A percentile compares a stretch with the other conserved stretches of the same genome.
Evolutionary conservation across 2,888 invertebrate genomes (phyloP).

Genomic region (Andrena bucephala): DNA sequence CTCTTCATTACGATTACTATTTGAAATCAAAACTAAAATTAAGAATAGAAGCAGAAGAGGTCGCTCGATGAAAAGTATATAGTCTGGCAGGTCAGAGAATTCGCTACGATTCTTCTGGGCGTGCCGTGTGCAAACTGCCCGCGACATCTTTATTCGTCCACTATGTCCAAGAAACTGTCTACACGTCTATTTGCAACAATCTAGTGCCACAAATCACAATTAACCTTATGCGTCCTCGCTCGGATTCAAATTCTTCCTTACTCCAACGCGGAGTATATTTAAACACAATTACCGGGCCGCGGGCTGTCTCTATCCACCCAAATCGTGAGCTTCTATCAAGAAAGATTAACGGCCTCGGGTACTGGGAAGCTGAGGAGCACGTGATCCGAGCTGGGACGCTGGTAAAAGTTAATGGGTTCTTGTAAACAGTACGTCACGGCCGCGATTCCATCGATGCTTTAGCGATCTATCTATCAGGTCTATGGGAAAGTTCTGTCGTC

Average conservation of each 20-base stretch:
- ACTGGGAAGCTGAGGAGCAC: slow-evolving; percentile 43
- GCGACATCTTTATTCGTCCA: slow-evolving; percentile 51
- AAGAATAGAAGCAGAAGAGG: neutral
- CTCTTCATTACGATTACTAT: too few relatives aligned
- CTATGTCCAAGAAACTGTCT: slow-evolving; percentile 67
- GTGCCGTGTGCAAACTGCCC: slow-evolving; percentile 50
- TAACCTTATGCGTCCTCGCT: slow-evolving; percentile 60
- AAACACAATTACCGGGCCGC: slow-evolving; percentile 68
- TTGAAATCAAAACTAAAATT: neutral
- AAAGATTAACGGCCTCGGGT: slow-evolving; percentile 58
- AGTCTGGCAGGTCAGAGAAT: neutral
- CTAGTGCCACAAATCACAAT: slow-evolving; percentile 70
- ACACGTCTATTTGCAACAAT: slow-evolving; percentile 65
- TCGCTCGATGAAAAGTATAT: slow-evolving; percentile 22
- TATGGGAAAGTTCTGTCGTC: neutral
- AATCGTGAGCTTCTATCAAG: slow-evolving; percentile 60
- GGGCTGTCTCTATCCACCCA: slow-evolving; percentile 65
- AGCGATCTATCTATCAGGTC: slow-evolving; percentile 1
- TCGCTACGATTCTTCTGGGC: neutral
- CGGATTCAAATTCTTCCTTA: slow-evolving; percentile 60
- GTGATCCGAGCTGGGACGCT: slow-evolving; percentile 20
- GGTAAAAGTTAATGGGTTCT: slow-evolving; percentile 32
- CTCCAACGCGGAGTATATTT: slow-evolving; percentile 64
- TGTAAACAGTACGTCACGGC: slow-evolving; percentile 26
- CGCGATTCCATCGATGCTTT: slow-evolving; percentile 2